Evolutionary conservation across 1,140 invertebrate species (phyloP).

Genomic region (Asobara japonica): DNA sequence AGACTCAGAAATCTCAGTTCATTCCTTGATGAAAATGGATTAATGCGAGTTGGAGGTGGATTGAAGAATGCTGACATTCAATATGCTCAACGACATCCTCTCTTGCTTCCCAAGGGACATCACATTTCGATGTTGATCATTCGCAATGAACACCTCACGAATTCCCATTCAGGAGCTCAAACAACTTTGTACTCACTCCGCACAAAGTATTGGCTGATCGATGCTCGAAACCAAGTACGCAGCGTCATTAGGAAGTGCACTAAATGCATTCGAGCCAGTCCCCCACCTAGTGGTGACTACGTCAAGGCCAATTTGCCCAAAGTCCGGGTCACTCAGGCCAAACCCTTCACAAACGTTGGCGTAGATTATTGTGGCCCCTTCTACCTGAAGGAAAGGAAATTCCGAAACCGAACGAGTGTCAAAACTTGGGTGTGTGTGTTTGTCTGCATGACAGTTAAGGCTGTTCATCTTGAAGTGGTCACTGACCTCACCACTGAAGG

Average conservation of each 20-base stretch:
- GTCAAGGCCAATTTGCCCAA: slow-evolving; percentile 49
- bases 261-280: slow-evolving; percentile 32
- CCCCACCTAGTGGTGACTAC: slow-evolving; percentile 26
- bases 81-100: slow-evolving; percentile 11
- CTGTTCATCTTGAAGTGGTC: slow-evolving; percentile 57
- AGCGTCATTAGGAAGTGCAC: too few species aligned
- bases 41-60: slow-evolving; percentile 46
- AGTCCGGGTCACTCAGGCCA: too few species aligned
- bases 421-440: slow-evolving; percentile 54
- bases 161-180: slow-evolving; percentile 28
- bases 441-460: slow-evolving; percentile 51
- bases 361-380: too few species aligned
- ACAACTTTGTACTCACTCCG: slow-evolving; percentile 31
- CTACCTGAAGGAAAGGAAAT: too few species aligned
- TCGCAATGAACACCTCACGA: neutral
- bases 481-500: slow-evolving; percentile 44
- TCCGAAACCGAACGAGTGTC: too few species aligned
- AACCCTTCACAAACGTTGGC: too few species aligned
- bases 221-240: slow-evolving; percentile 20
- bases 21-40: slow-evolving; percentile 42
- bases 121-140: slow-evolving; percentile 8
- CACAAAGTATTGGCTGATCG: slow-evolving; percentile 34
- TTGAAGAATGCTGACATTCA: slow-evolving; percentile 10
- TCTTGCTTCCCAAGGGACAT: slow-evolving; percentile 33
- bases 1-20: slow-evolving; percentile 39